Base-by-base conservation (phyloP, 2,888 invertebrate species). In the Cataglyphis albicans region DNA sequence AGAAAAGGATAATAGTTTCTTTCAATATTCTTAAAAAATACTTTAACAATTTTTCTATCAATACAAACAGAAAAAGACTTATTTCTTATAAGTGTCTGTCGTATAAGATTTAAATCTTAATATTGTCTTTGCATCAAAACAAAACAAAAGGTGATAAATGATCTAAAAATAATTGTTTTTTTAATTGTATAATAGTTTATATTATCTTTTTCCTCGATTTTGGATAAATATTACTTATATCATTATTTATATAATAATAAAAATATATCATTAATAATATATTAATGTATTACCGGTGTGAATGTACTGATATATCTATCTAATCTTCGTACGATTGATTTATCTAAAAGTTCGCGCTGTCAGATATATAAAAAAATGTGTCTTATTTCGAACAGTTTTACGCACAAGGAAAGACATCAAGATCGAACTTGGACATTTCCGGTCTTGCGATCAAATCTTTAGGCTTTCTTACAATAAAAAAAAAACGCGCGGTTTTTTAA, bases 401-500 rank as follows among this genome's bases (percentile, higher is more conserved):
- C n/a, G 9, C 18, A 52, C 21, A 73, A 64, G 10, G 25, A 12
- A 64, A 32, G 21, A 15, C 12, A 25, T 32, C 6, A 74, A 61
- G 18, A 48, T 63, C 12, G 61, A 65, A 65, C 41, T 12, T 32
- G 1, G 25, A 41, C 38, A 41, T 44, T 63, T 75, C 1, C 21
- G 25, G 6, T 5, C 35, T 48, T 12, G 18, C 48, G 12, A 3
- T 35, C 38, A 25, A 32, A 3, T 9, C 6, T 48, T 63, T 35
- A 32, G 0, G 1, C 29, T 63, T 10, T 21, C 63, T 75, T 21
- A 25, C 29, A 32, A 21, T 15, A 63, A 64, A 63, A 75, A 41
- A 29, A 38, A 35, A 32, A 25, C 59, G 76, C 29, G n/a, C n/a
- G n/a, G 6, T 41, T 80, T 84, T 82, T 86, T 64, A 87, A 18